Evolutionary conservation across 2,113 vertebrate genomes (phyloP), one percentile per base, ranked within the genome.

Genomic region (Garra rufa): DNA sequence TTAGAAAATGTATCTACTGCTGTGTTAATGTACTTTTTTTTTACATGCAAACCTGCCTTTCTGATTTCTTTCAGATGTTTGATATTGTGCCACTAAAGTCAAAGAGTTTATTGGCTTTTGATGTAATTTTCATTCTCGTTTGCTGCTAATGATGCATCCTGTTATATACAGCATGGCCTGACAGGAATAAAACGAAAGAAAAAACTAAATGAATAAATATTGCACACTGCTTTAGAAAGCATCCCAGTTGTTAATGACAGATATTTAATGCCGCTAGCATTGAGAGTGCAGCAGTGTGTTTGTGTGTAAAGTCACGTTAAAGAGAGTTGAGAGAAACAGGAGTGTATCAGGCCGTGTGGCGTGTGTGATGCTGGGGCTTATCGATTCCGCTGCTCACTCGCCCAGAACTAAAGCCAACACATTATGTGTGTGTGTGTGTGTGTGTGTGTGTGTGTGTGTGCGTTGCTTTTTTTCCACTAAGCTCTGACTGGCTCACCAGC

Each of bases 31-130:
- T 73, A 59, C 52, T 70, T 15, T 9, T 70, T 15, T 9, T 55
- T n/a, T 30, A 19, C 26, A 38, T 76, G 71, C 75, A 74, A 80
- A 14, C 19, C 4, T 67, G n/a, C 19, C 52, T 38, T 70, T 46
- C 50, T 61, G 17, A 10, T 76, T 76, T 30, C 21, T 30, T 82
- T 82, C 24, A 48, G 44, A 76, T 70, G 48, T 28, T 75, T 52
- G 30, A 38, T 65, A 26, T 55, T 43, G 81, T 59, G 44, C 57
- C 50, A 65, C 59, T 3, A 55, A 79, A 52, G 30, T n/a, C 24
- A 74, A 57, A 65, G 59, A 67, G 82, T 65, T 17, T 26, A 85
- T 83, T 88, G 87, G 82, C 87, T 88, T 86, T 88, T 88, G 82
- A 85, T 88, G 87, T 86, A 26, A 82, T 86, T 88, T 85, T 82